Percentiles rank a stretch among this genome's conserved stretches.
These are phyloP conservation scores for Ceratina calcarata DNA, from an alignment of 1,140 invertebrate species.

Conservation along the genomic window DNA sequence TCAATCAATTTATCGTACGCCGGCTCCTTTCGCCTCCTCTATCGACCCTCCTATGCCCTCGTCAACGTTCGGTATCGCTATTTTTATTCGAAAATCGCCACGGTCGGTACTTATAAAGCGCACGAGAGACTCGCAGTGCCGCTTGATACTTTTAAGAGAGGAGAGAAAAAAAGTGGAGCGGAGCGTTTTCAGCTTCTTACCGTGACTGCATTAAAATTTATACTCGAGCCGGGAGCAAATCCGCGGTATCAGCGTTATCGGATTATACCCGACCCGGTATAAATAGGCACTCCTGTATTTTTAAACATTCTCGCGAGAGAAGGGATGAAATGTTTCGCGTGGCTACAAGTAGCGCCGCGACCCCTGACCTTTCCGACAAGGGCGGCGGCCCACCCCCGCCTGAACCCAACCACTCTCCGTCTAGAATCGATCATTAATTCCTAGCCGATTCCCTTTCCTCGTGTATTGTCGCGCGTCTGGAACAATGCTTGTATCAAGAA, in stretches of 20 bases:
- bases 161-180: not conserved
- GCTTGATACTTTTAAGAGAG: not conserved
- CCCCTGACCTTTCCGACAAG: constrained; percentile 52
- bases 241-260: constrained; percentile 11
- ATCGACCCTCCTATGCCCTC: not conserved
- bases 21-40: not conserved
- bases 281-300: constrained; percentile 19
- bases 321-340: constrained; percentile 22
- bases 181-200: not conserved
- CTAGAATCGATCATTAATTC: constrained; percentile 53
- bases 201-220: constrained; percentile 41
- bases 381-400: not conserved
- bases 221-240: constrained; percentile 12
- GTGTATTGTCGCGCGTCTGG: not conserved
- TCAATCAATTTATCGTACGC: constrained; percentile 24
- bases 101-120: not conserved
- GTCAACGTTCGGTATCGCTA: not conserved
- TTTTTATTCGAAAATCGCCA: constrained; percentile 24
- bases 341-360: not conserved
- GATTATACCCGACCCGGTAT: not conserved
- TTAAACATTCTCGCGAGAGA: constrained; percentile 3
- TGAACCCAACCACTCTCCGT: not conserved
- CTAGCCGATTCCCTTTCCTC: constrained; percentile 28
- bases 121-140: not conserved
- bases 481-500: constrained; percentile 26